A percentile compares a stretch with the other conserved stretches of the same genome.
Evolutionary conservation across 2,113 vertebrate genomes (phyloP).

Genomic region (Coptodon rendalli): DNA sequence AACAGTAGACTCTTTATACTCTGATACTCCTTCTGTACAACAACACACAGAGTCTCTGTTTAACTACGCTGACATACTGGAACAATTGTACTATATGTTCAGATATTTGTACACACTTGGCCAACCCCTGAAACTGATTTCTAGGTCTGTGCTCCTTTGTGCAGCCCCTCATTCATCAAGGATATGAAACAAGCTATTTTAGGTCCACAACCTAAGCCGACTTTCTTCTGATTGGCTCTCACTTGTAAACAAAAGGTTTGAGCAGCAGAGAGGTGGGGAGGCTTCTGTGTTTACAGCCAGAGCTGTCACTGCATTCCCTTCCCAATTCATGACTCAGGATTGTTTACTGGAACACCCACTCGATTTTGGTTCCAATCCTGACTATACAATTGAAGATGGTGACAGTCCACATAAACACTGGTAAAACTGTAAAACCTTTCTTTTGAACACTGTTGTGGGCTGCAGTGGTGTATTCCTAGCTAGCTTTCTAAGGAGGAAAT

Average conservation of each 20-base stretch:
- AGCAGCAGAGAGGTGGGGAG: background rate
- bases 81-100: background rate
- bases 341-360: background rate
- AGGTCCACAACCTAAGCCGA: background rate
- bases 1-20: background rate
- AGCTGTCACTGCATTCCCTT: background rate
- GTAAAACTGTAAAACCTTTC: background rate
- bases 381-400: background rate
- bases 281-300: background rate
- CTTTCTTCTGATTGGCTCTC: background rate
- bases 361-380: background rate
- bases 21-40: background rate
- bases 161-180: background rate
- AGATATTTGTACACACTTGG: background rate
- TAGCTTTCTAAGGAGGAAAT: background rate
- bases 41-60: background rate
- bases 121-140: background rate
- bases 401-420: background rate
- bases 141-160: background rate
- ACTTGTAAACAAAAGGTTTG: background rate
- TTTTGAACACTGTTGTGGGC: background rate
- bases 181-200: background rate
- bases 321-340: background rate
- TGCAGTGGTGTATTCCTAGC: background rate
- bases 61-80: background rate